A percentile compares a stretch with the other conserved stretches of the same genome.
Conservation (phyloP, 2,113 vertebrate species). For the Tetraodon nigroviridis region DNA sequence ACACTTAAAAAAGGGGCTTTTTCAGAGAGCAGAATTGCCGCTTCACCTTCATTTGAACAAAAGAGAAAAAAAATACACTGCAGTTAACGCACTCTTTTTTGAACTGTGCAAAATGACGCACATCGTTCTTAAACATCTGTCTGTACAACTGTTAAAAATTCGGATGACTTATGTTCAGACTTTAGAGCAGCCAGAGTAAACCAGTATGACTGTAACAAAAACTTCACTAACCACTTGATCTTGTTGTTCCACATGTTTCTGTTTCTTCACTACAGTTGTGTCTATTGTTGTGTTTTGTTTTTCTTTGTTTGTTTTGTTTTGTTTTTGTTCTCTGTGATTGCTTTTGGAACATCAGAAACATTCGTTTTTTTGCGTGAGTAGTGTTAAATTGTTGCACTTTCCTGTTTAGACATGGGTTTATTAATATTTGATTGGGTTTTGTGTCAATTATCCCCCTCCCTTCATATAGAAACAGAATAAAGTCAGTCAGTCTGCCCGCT, state of each 20-base stretch:
- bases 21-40: slow-evolving; percentile 34
- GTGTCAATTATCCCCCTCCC: neutral
- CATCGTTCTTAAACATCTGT: neutral
- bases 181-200: no score
- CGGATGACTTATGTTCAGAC: neutral
- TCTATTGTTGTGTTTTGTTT: neutral
- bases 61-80: neutral
- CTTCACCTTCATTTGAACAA: slow-evolving; percentile 8
- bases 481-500: neutral
- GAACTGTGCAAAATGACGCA: neutral
- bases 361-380: no score
- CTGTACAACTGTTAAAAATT: neutral
- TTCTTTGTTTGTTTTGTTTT: no score
- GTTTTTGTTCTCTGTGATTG: neutral
- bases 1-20: slow-evolving; percentile 59
- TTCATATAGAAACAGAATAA: neutral
- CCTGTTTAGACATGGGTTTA: no score
- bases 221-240: no score
- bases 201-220: no score
- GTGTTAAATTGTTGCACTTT: no score
- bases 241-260: neutral
- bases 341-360: no score
- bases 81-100: neutral
- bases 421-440: no score
- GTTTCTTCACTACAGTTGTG: neutral